phyloP scores from a whole-genome alignment of 2,888 invertebrate genomes.

The Phengaris arion region DNA sequence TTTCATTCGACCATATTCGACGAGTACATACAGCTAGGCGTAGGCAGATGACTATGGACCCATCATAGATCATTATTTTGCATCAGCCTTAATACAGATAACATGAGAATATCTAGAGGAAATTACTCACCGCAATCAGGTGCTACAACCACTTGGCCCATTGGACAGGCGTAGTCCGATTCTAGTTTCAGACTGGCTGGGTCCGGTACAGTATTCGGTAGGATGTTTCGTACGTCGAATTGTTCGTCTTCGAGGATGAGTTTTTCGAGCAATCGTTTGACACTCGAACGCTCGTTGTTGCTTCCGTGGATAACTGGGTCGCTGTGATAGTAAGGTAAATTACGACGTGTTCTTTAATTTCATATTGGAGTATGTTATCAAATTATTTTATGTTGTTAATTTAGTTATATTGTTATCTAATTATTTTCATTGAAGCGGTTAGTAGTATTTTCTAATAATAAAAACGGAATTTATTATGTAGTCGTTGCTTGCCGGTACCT shows the following conservation, averaged over 20 bases:
- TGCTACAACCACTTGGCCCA: slow-evolving; percentile 95
- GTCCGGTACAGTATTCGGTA: slow-evolving; percentile 96
- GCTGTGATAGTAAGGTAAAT: slow-evolving; percentile 70
- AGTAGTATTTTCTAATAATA: background rate
- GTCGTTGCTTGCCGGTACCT: background rate
- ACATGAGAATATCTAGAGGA: background rate
- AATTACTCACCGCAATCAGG: slow-evolving; percentile 90
- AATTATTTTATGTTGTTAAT: too few species aligned
- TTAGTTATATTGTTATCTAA: too few species aligned
- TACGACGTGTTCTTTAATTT: background rate
- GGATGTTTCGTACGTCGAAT: slow-evolving; percentile 94
- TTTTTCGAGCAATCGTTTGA: slow-evolving; percentile 90
- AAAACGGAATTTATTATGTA: background rate
- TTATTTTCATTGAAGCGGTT: too few species aligned
- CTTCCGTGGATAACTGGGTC: slow-evolving; percentile 94
- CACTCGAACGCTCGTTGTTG: slow-evolving; percentile 91
- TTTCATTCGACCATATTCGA: too few species aligned
- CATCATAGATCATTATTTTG: background rate
- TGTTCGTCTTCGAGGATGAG: slow-evolving; percentile 96
- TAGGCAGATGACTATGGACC: background rate
- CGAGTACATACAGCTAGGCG: too few species aligned
- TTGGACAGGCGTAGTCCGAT: slow-evolving; percentile 95
- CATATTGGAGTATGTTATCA: too few species aligned
- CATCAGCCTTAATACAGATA: background rate
- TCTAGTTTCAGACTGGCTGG: slow-evolving; percentile 91